phyloP scores from a whole-genome alignment of 2,888 invertebrate genomes.

The Beris morrisii region DNA sequence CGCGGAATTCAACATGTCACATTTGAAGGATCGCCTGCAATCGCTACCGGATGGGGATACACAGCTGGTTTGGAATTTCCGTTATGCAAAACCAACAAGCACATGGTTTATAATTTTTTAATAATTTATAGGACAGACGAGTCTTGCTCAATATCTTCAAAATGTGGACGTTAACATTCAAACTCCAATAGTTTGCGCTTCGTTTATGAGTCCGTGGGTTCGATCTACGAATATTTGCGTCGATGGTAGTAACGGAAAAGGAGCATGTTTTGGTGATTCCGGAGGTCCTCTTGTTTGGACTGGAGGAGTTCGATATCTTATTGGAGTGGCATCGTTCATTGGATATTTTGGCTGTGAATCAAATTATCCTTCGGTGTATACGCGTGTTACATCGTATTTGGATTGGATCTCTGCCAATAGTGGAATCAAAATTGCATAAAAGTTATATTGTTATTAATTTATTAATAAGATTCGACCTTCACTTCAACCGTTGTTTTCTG shows the following conservation, averaged over 20 bases:
- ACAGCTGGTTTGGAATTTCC: background rate
- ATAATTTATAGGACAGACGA: background rate
- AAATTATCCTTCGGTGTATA: slow-evolving; percentile 29
- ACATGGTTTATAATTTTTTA: background rate
- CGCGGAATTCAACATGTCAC: background rate
- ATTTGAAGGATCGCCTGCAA: slow-evolving; percentile 3
- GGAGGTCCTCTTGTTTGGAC: slow-evolving; percentile 26
- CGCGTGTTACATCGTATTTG: slow-evolving; percentile 28
- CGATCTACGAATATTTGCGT: slow-evolving; percentile 22
- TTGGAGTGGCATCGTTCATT: slow-evolving; percentile 29
- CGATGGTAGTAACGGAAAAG: slow-evolving; percentile 17
- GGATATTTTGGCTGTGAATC: slow-evolving; percentile 30
- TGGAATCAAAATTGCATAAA: slow-evolving; percentile 14
- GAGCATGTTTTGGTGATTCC: slow-evolving; percentile 32
- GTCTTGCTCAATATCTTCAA: background rate
- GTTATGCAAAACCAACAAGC: background rate
- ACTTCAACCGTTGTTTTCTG: too few species aligned
- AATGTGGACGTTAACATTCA: slow-evolving; percentile 3
- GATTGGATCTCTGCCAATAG: slow-evolving; percentile 31
- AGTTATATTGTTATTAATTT: too few species aligned
- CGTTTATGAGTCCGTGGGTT: background rate
- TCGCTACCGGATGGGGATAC: slow-evolving; percentile 19
- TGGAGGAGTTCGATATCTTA: background rate
- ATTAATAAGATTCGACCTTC: too few species aligned
- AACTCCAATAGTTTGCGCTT: background rate